Conservation (phyloP, 2,113 vertebrate genomes). For the Todiramphus chloris region DNA sequence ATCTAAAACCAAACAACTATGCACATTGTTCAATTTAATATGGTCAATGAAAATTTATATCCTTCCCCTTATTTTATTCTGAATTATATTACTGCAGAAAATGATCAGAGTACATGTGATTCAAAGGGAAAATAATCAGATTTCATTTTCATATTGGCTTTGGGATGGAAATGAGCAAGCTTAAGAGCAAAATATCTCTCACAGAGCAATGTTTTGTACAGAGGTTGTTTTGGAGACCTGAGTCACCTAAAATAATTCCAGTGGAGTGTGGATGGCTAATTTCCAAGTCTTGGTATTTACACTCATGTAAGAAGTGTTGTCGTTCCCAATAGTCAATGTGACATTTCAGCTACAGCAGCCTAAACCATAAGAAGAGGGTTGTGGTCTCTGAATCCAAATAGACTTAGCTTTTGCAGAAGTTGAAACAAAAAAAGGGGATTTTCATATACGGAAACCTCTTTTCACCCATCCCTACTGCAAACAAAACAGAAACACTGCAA, state of each 20-base stretch:
- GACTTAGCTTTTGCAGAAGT: background rate
- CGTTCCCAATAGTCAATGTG: background rate
- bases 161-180: background rate
- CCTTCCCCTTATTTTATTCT: background rate
- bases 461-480: background rate
- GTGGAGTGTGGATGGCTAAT: background rate
- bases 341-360: background rate
- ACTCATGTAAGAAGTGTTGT: background rate
- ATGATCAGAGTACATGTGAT: background rate
- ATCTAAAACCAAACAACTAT: background rate
- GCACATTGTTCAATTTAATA: constrained; percentile 5
- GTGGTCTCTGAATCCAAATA: background rate
- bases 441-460: background rate
- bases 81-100: constrained; percentile 26
- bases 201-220: background rate
- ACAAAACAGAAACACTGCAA: background rate
- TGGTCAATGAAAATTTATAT: constrained; percentile 10
- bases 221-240: background rate
- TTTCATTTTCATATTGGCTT: background rate
- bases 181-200: background rate
- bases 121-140: background rate
- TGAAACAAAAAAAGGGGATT: background rate
- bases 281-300: background rate
- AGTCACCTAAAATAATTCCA: constrained; percentile 2
- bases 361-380: background rate